Base-by-base conservation (phyloP, 64 coral and sea anemone species). In the Stichodactyla mertensii region DNA sequence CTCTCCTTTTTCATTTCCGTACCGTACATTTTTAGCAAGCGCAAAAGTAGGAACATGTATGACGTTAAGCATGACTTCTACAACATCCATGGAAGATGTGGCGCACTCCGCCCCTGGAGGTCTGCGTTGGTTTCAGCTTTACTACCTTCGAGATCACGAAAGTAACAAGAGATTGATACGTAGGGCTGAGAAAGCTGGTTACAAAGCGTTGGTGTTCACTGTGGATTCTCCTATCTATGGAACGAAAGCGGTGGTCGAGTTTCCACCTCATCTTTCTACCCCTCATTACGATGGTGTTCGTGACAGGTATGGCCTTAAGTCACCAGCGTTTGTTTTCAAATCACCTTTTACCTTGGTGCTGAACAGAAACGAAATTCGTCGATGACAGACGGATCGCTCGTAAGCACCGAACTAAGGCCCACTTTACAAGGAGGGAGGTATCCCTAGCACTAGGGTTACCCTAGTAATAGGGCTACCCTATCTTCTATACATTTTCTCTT, bases 201-300 rank as follows among this genome's bases (percentile, higher is more conserved):
- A 51, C 77, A 80, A 79, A 64, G 87, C 74, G 1, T 57, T 88
- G n/a, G 87, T 88, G 16, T 51, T 88, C 2, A 88, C 87, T 18
- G 87, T 81, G 11, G 87, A 88, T 87, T 64, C 85, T 0, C 15
- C 54, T 52, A 23, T 45, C 36, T 45, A 45, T 45, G 36, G 36
- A 45, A 45, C 36, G 36, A 45, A 45, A 45, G 36, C 36, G 36
- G 36, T 45, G 36, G 0, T 45, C 36, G 1, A 45, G 36, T 4
- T 0, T 45, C 36, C 36, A 0, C 36, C 36, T 45, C 36, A 45
- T 45, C 36, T 45, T 45, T 45, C 36, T 45, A 45, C 1, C 36
- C 36, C 36, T 45, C 36, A 45, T 45, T 45, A 45, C 22, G 74
- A 89, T 86, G 71, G 80, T 16, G 71, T 89, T 71, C 54, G 52